Conservation (phyloP, 2,797 vertebrate species). For the Hybognathus amarus region DNA sequence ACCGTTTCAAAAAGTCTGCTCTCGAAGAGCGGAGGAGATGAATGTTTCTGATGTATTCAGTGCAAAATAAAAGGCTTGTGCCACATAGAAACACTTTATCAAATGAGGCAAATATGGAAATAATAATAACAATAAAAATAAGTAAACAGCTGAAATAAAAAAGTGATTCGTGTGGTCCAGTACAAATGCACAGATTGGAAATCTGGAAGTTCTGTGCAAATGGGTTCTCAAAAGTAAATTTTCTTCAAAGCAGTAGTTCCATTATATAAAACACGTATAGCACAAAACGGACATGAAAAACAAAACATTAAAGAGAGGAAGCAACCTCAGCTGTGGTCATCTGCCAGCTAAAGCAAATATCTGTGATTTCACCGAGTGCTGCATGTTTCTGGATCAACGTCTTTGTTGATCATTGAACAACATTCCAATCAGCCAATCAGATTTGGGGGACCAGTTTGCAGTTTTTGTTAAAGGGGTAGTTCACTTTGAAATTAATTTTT, state of each 20-base stretch:
- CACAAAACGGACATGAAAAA: slow-evolving; percentile 41
- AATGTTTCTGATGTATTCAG: slow-evolving; percentile 82
- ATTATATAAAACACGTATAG: slow-evolving; percentile 53
- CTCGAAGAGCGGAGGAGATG: slow-evolving; percentile 84
- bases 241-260: slow-evolving; percentile 62
- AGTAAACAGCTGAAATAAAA: slow-evolving; percentile 48
- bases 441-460: not conserved
- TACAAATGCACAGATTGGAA: slow-evolving; percentile 58
- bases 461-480: too few species aligned
- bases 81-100: slow-evolving; percentile 68
- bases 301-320: slow-evolving; percentile 47
- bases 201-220: slow-evolving; percentile 60
- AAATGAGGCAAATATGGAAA: slow-evolving; percentile 72
- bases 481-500: too few species aligned
- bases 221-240: slow-evolving; percentile 53
- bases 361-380: not conserved
- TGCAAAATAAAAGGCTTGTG: slow-evolving; percentile 85
- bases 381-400: too few species aligned
- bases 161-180: slow-evolving; percentile 76
- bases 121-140: slow-evolving; percentile 60
- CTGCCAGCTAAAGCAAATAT: slow-evolving; percentile 58
- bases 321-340: slow-evolving; percentile 32
- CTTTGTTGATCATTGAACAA: too few species aligned
- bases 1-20: slow-evolving; percentile 65
- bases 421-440: not conserved